phyloP scores from a whole-genome alignment of 30 jellyfish, hydroid and myxozoan species.

The Turritopsis dohrnii region DNA sequence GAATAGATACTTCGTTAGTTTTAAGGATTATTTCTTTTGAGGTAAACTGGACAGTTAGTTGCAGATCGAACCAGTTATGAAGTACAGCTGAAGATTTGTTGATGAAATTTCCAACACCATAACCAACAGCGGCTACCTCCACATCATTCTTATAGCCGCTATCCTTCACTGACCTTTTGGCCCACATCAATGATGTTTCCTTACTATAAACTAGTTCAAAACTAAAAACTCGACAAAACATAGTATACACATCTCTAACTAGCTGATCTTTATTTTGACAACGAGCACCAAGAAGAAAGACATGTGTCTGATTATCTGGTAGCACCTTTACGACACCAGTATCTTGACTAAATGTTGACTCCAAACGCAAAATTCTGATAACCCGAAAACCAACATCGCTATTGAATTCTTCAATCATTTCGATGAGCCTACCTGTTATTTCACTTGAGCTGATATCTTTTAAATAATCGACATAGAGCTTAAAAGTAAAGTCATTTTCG shows the following conservation, averaged over 20 bases:
- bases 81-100: slow-evolving; percentile 13
- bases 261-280: neutral
- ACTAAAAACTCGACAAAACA: slow-evolving; percentile 17
- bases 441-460: too few species aligned
- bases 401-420: slow-evolving; percentile 35
- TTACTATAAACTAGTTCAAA: neutral
- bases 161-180: neutral
- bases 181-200: neutral
- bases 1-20: too few species aligned
- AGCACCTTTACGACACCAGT: slow-evolving; percentile 41
- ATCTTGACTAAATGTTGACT: slow-evolving; percentile 30
- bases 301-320: slow-evolving; percentile 22
- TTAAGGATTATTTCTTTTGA: neutral
- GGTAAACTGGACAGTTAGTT: neutral
- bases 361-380: slow-evolving; percentile 14
- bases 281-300: slow-evolving; percentile 42
- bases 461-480: neutral
- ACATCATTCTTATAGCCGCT: neutral
- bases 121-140: neutral
- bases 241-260: neutral
- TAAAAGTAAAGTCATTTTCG: slow-evolving; percentile 15
- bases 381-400: slow-evolving; percentile 28
- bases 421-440: slow-evolving; percentile 29
- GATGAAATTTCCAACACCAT: slow-evolving; percentile 27
- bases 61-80: neutral